phyloP scores from a whole-genome alignment of 2,113 vertebrate species.

The Kryptolebias marmoratus region DNA sequence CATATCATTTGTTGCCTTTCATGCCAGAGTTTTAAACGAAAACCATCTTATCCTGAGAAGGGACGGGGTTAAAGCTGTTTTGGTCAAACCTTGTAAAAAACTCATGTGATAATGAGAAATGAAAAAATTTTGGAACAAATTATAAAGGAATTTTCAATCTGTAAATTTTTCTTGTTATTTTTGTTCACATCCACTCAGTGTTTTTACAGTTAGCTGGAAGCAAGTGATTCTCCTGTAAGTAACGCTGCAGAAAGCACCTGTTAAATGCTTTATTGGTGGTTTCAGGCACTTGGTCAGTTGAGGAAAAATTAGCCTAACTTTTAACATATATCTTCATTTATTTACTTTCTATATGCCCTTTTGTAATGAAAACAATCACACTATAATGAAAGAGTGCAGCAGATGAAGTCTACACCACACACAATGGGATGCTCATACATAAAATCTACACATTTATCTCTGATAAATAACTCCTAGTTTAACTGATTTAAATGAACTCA shows the following conservation, averaged over 20 bases:
- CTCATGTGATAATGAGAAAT: too few relatives aligned
- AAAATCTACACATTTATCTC: background rate
- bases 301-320: slow-evolving; percentile 51
- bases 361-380: slow-evolving; percentile 10
- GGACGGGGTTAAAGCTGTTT: too few relatives aligned
- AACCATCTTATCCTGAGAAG: too few relatives aligned
- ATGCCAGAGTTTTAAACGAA: too few relatives aligned
- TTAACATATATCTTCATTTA: slow-evolving; percentile 61
- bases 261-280: too few relatives aligned
- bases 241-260: background rate
- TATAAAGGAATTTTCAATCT: too few relatives aligned
- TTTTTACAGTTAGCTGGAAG: background rate
- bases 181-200: background rate
- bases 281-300: slow-evolving; percentile 7
- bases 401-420: background rate
- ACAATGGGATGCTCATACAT: slow-evolving; percentile 5
- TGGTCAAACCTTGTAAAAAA: too few relatives aligned
- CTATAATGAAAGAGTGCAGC: slow-evolving; percentile 24
- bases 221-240: slow-evolving; percentile 14
- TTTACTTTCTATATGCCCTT: slow-evolving; percentile 56
- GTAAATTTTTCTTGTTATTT: too few relatives aligned
- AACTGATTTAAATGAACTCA: background rate
- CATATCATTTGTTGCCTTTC: too few relatives aligned
- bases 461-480: slow-evolving; percentile 7
- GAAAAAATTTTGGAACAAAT: too few relatives aligned